These are phyloP conservation scores for Tenualosa thibaudeaui DNA, from an alignment of 2,797 vertebrate genomes.

Conservation along the genomic window DNA sequence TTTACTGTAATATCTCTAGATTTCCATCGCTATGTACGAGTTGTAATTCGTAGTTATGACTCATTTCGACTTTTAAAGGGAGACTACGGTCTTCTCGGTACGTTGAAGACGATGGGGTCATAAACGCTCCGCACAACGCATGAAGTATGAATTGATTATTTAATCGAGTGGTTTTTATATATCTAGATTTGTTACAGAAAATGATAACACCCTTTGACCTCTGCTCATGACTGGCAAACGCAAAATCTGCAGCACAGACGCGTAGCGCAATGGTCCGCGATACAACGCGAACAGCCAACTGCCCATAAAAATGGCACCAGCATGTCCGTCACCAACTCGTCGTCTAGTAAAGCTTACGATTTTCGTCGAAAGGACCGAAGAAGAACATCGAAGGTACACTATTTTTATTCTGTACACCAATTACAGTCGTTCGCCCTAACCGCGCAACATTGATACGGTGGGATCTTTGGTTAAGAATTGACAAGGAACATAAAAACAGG, in stretches of 20 bases:
- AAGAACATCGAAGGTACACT: neutral
- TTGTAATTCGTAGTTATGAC: neutral
- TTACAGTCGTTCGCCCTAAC: neutral
- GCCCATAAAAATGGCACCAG: conserved; percentile 28
- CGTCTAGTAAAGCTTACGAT: neutral
- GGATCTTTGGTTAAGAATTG: conserved; percentile 70
- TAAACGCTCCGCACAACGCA: neutral
- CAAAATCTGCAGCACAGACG: conserved; percentile 54
- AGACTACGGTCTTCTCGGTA: neutral
- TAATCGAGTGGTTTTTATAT: neutral
- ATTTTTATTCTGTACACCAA: neutral
- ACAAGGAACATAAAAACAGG: conserved; percentile 60
- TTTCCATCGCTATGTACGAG: neutral
- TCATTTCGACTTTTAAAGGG: neutral
- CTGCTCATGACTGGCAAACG: conserved; percentile 41
- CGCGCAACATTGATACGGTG: conserved; percentile 43
- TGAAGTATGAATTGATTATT: neutral
- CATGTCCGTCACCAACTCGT: conserved; percentile 27
- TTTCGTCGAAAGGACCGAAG: neutral
- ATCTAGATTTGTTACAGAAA: neutral
- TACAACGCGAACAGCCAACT: conserved; percentile 32
- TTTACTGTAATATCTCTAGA: neutral
- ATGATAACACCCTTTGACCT: conserved; percentile 3
- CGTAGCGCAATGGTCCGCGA: conserved; percentile 51
- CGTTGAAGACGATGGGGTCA: neutral